A percentile compares a stretch with the other conserved stretches of the same genome.
These are phyloP conservation scores for Notolepis coatsorum DNA, from an alignment of 2,797 vertebrate species.

Conservation along the genomic window DNA sequence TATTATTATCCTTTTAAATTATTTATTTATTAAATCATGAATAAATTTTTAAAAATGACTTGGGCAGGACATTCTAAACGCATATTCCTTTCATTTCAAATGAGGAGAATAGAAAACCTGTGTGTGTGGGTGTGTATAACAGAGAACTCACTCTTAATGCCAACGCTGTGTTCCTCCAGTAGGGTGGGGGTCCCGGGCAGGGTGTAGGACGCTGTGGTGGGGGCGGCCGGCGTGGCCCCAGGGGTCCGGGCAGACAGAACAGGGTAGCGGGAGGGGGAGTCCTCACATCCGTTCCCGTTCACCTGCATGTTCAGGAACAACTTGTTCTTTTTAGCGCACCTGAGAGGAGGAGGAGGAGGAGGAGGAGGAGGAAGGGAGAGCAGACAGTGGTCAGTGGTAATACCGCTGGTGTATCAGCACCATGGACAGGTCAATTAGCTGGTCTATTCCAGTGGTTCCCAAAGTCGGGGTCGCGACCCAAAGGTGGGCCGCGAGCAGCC, in stretches of 20 bases:
- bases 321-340: conserved; percentile 87
- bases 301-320: conserved; percentile 80
- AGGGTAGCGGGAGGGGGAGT: conserved; percentile 76
- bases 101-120: too few species aligned
- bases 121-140: background rate
- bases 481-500: too few species aligned
- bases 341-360: conserved; percentile 60
- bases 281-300: conserved; percentile 75
- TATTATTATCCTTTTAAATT: too few species aligned
- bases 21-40: too few species aligned
- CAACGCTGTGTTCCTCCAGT: conserved; percentile 76
- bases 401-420: too few species aligned
- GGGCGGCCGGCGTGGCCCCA: conserved; percentile 49
- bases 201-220: conserved; percentile 77
- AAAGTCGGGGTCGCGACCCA: too few species aligned
- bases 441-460: too few species aligned
- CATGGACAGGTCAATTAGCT: too few species aligned
- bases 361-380: background rate
- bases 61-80: too few species aligned
- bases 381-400: too few species aligned
- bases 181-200: conserved; percentile 84
- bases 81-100: background rate
- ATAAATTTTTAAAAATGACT: too few species aligned
- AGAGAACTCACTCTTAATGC: conserved; percentile 78
- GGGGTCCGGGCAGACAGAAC: conserved; percentile 67